Base-by-base conservation (phyloP, 1,140 invertebrate species). In the Zophobas atratus region DNA sequence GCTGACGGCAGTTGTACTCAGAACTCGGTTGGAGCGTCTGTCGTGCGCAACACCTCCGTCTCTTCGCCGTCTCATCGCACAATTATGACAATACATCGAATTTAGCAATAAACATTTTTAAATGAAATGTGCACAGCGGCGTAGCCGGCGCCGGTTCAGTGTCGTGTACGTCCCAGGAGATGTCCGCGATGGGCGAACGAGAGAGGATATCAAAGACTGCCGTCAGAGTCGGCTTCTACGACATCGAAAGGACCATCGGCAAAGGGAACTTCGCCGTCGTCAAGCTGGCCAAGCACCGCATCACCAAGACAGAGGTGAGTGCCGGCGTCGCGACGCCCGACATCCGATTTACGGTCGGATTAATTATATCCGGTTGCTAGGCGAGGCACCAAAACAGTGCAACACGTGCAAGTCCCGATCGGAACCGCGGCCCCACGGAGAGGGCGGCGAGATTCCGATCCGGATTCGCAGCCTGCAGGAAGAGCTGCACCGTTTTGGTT, bases 211-310 rank as follows among this genome's bases (percentile, higher is more conserved):
- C 87, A 81, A 94, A 94, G 87, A 93, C 92, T 87, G 91, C 95
- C 75, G 95, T 98, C 84, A 92, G 96, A 83, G 96, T 99, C 83
- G 98, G 98, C 83, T 98, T 98, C 91, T 99, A 99, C 87, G 96
- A 98, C 88, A 93, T 99, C 84, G 96, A 97, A 86, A 92, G 94
- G 85, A 99, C 97, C 77, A 99, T 99, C 84, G 96, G 98, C 83
- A 99, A 99, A 89, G 98, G 98, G 77, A 99, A 99, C 90, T 99
- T 99, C 90, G 97, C 98, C 76, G 96, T 99, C 84, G 98, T 99
- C 80, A 99, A 99, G 91, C 91, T 98, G 88, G 98, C 97, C 82
- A 94, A 95, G 87, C 98, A 99, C 90, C 92, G 96, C 87, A 96
- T 99, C 87, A 99, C 98, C 78, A 98, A 98, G 92, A 97, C 97